These are phyloP conservation scores for Drosophila tsacasi DNA, from an alignment of 1,140 invertebrate genomes.

Conservation along the genomic window DNA sequence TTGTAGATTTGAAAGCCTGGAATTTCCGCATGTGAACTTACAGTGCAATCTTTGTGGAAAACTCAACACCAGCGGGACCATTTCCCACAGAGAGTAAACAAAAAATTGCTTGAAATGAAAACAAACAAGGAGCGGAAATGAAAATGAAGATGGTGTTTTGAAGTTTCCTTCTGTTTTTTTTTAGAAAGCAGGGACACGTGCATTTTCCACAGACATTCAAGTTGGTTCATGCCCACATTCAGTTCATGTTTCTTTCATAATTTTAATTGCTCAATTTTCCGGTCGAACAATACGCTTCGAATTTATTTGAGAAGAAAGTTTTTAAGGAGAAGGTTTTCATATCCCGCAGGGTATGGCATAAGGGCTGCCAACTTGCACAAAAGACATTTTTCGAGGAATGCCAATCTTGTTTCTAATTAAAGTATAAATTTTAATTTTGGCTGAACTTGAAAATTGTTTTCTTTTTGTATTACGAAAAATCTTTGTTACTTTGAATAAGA, in stretches of 20 bases:
- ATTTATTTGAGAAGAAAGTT: conserved; percentile 3
- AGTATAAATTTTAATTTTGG: neutral
- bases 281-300: conserved; percentile 3
- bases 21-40: conserved; percentile 19
- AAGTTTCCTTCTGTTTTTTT: neutral
- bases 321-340: neutral
- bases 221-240: conserved; percentile 7
- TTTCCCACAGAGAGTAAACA: conserved; percentile 7
- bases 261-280: conserved; percentile 46
- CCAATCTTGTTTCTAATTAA: neutral
- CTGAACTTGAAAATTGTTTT: neutral
- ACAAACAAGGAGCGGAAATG: conserved; percentile 20
- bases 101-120: conserved; percentile 19
- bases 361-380: neutral
- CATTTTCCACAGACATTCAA: conserved; percentile 16
- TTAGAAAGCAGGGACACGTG: neutral
- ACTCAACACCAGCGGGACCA: conserved; percentile 1
- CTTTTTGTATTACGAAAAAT: neutral
- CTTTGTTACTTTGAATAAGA: neutral
- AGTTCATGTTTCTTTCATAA: conserved; percentile 36
- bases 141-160: conserved; percentile 18
- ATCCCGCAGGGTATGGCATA: neutral
- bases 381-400: neutral
- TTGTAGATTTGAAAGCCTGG: conserved; percentile 2
- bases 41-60: neutral